Percentiles rank a stretch among this genome's conserved stretches.
Conservation (phyloP, 2,888 invertebrate genomes). For the Gryllus longicercus region DNA sequence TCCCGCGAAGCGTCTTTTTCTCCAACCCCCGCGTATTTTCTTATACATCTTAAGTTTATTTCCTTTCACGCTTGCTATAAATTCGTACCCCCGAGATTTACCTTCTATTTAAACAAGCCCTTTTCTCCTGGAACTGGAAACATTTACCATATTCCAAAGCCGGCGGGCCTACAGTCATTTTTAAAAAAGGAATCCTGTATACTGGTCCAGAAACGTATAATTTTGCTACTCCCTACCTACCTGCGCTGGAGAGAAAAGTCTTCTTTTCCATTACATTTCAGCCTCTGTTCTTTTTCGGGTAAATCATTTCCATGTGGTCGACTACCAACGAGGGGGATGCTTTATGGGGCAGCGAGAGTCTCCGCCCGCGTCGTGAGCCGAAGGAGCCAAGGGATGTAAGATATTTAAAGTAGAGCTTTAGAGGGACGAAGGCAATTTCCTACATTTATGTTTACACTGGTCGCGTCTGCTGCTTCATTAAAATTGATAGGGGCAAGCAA, state of each 20-base stretch:
- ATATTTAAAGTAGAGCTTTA: conserved; percentile 17
- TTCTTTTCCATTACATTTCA: conserved; percentile 17
- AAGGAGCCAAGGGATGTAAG: not conserved
- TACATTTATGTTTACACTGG: conserved; percentile 17
- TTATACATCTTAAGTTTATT: not conserved
- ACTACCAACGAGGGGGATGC: conserved; percentile 17
- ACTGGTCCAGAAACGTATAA: not conserved
- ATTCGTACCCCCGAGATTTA: conserved; percentile 17
- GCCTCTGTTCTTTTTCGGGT: not conserved
- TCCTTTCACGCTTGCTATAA: conserved; percentile 17
- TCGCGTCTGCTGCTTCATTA: not conserved
- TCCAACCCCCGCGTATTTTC: not conserved
- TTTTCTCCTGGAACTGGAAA: not conserved
- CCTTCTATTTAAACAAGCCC: conserved; percentile 9
- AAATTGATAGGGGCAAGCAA: not conserved
- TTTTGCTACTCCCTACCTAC: not conserved
- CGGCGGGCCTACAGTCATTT: not conserved
- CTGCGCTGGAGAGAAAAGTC: conserved; percentile 17
- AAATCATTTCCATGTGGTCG: conserved; percentile 17
- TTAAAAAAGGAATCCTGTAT: conserved; percentile 6
- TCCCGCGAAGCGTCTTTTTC: no score
- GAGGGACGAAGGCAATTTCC: not conserved
- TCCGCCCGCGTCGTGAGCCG: not conserved
- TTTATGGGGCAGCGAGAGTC: not conserved
- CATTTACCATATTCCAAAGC: conserved; percentile 17